Evolutionary conservation across 2,113 vertebrate species (phyloP).

Genomic region (Procavia capensis): DNA sequence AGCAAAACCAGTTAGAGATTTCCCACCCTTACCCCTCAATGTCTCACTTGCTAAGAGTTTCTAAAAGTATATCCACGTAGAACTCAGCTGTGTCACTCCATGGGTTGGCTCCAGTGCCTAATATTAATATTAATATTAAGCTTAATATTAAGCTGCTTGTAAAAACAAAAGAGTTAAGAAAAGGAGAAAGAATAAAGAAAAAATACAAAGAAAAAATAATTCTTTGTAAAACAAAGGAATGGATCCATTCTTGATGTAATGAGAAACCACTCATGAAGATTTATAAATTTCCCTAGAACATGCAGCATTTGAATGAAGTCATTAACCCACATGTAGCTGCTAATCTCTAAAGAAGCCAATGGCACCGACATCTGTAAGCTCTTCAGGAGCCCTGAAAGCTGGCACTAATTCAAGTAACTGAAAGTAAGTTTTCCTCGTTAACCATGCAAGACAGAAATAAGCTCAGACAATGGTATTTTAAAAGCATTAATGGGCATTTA

Average conservation of each 20-base stretch:
- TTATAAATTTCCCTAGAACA: background rate
- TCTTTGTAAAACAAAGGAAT: background rate
- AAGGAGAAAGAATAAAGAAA: background rate
- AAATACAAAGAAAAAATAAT: background rate
- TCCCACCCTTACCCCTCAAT: background rate
- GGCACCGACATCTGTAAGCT: background rate
- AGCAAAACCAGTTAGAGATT: background rate
- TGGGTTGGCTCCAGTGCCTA: too few species aligned
- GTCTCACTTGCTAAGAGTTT: background rate
- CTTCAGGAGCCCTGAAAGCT: background rate
- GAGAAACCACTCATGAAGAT: background rate
- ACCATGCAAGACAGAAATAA: background rate
- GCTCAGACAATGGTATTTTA: conserved; percentile 41
- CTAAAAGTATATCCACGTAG: background rate
- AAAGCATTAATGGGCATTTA: conserved; percentile 1
- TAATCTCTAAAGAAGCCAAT: background rate
- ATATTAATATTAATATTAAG: too few species aligned
- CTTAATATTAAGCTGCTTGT: background rate
- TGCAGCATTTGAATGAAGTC: background rate
- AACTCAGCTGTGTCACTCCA: too few species aligned
- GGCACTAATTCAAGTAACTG: conserved; percentile 2
- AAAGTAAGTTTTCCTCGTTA: background rate
- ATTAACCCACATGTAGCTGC: background rate
- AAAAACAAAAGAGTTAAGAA: background rate
- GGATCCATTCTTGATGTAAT: background rate